Evolutionary conservation across 2,797 vertebrate genomes (phyloP).

Genomic region (Lutra lutra): DNA sequence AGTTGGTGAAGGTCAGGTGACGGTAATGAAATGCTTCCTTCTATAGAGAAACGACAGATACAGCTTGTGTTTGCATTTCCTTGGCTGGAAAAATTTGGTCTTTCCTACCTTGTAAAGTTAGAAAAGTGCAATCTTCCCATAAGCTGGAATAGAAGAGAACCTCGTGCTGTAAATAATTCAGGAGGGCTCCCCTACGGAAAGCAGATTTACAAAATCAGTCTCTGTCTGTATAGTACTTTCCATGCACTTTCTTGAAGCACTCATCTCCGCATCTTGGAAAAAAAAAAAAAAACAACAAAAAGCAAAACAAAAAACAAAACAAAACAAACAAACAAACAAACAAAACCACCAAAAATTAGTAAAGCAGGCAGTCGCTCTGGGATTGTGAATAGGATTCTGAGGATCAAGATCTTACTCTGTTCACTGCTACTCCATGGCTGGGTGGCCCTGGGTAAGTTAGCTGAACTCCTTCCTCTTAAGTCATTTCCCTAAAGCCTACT

Average conservation of each 20-base stretch:
- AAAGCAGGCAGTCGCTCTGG: no score
- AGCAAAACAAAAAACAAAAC: background rate
- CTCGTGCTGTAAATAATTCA: background rate
- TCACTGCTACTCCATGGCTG: no score
- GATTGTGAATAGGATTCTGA: fast-evolving
- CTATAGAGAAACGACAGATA: no score
- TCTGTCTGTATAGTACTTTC: background rate
- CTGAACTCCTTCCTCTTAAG: background rate
- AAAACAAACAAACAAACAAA: no score
- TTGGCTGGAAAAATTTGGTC: no score
- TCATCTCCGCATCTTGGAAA: no score
- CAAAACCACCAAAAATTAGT: background rate
- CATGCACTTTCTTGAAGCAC: background rate
- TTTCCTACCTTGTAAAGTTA: background rate
- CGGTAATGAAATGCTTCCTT: background rate
- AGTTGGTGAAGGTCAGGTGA: no score
- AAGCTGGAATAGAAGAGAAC: background rate
- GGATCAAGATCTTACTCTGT: background rate
- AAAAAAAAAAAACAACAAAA: background rate
- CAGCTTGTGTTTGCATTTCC: background rate
- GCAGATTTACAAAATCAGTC: no score
- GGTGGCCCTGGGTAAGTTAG: background rate
- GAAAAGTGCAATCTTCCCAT: background rate
- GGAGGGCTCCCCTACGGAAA: background rate
- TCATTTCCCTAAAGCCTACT: background rate